Evolutionary conservation across 2,113 vertebrate genomes (phyloP).

Genomic region (Indicator indicator): DNA sequence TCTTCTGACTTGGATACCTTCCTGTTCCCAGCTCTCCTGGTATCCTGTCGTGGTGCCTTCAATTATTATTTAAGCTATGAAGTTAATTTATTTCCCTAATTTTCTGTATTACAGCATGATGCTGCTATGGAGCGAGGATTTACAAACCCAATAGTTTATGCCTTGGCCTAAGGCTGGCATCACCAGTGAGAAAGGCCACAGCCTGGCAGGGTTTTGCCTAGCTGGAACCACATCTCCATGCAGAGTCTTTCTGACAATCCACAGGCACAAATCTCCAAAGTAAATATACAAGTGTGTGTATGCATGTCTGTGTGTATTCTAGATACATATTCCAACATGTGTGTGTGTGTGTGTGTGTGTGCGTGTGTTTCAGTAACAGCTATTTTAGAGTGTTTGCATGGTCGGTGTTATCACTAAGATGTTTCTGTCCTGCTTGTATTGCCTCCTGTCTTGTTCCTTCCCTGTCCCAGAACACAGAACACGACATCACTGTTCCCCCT

Average conservation of each 20-base stretch:
- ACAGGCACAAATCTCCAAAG: not conserved
- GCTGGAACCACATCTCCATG: rapidly evolving
- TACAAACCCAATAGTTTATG: not conserved
- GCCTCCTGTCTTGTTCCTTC: not conserved
- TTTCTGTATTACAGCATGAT: not conserved
- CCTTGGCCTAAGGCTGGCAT: not conserved
- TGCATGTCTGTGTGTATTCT: not conserved
- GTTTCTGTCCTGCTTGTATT: not conserved
- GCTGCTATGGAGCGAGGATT: not conserved
- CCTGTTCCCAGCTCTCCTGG: not conserved
- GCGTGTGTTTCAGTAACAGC: not conserved
- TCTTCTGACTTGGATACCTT: not conserved
- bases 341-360: not conserved
- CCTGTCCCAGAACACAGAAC: not conserved
- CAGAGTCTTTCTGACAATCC: not conserved
- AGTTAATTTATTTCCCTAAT: not conserved
- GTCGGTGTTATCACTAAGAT: not conserved
- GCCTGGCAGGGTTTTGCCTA: not conserved
- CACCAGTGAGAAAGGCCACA: not conserved
- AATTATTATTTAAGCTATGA: not conserved
- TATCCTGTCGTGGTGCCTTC: not conserved
- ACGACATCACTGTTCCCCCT: not conserved
- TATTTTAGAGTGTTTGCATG: not conserved
- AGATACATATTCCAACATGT: not conserved
- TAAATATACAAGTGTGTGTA: not conserved